A percentile compares a stretch with the other conserved stretches of the same genome.
Evolutionary conservation across 2,888 invertebrate species (phyloP).

Genomic region (Limnephilus marmoratus): DNA sequence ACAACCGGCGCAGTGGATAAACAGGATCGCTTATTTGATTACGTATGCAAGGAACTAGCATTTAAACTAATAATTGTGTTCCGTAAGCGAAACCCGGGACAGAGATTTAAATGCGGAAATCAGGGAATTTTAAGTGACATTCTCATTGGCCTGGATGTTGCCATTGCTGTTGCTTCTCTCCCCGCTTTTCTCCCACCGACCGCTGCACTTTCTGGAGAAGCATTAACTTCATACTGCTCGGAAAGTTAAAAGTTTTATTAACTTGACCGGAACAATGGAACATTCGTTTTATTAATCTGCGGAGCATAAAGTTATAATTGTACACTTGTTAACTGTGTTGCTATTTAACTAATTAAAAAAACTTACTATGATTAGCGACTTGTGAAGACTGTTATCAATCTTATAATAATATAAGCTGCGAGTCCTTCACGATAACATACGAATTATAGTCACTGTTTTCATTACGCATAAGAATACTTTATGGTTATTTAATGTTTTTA

Average conservation of each 20-base stretch:
- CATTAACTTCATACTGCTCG: neutral
- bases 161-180: neutral
- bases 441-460: too few relatives aligned
- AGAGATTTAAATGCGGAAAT: slow-evolving; percentile 22
- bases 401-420: neutral
- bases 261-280: neutral
- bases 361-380: neutral
- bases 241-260: neutral
- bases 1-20: slow-evolving; percentile 53
- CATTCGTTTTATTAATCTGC: neutral
- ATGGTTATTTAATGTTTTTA: too few relatives aligned
- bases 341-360: neutral
- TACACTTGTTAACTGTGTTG: neutral
- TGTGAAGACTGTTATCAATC: neutral
- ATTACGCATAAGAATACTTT: too few relatives aligned
- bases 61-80: slow-evolving; percentile 39
- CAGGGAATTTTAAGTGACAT: slow-evolving; percentile 6
- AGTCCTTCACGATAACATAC: neutral
- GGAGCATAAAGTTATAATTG: neutral
- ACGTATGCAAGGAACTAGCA: slow-evolving; percentile 45
- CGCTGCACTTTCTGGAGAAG: neutral
- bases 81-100: slow-evolving; percentile 17
- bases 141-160: neutral
- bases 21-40: slow-evolving; percentile 57
- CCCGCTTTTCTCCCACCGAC: neutral